A percentile compares a stretch with the other conserved stretches of the same genome.
Conservation (phyloP, 2,113 vertebrate genomes). For the Copsychus sechellarum region DNA sequence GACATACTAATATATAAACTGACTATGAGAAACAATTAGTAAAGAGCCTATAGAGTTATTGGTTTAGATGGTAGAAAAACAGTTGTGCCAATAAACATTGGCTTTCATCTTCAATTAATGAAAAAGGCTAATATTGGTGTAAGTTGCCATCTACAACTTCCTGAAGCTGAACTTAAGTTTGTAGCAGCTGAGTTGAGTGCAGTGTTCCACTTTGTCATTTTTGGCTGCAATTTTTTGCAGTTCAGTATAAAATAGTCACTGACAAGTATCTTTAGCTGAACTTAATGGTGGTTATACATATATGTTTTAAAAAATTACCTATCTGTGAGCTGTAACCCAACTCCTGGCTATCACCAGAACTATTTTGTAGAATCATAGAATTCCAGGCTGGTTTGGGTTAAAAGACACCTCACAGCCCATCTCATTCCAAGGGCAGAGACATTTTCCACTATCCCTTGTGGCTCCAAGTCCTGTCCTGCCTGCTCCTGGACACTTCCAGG, state of each 20-base stretch:
- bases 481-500: not conserved
- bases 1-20: not conserved
- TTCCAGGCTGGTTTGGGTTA: not conserved
- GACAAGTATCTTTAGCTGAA: not conserved
- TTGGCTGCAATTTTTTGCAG: not conserved
- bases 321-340: not conserved
- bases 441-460: accelerated
- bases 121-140: not conserved
- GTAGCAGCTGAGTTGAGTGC: not conserved
- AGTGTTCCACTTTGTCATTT: not conserved
- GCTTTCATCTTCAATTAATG: not conserved
- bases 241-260: not conserved
- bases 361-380: not conserved
- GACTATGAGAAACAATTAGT: not conserved
- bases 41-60: not conserved
- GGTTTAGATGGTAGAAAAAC: not conserved
- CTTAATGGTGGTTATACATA: not conserved
- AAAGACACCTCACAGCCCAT: not conserved
- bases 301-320: no score
- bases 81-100: not conserved
- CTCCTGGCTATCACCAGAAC: not conserved
- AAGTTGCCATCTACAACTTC: not conserved
- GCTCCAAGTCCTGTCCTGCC: not conserved
- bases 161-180: not conserved
- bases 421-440: not conserved